Conservation (phyloP, 2,113 vertebrate species). For the Phyllostomus discolor region DNA sequence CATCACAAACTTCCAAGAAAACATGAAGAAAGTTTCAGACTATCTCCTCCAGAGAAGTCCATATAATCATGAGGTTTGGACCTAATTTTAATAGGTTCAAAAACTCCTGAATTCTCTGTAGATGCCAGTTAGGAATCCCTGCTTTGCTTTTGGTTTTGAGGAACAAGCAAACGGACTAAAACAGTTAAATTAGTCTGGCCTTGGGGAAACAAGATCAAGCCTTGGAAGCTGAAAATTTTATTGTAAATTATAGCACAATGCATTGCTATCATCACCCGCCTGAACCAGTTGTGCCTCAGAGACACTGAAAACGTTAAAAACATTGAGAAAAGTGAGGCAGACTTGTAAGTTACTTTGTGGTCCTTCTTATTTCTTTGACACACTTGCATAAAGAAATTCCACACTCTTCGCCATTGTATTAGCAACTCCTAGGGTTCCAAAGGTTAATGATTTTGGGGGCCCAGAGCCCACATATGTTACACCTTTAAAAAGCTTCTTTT, state of each 20-base stretch:
- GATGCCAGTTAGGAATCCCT: background rate
- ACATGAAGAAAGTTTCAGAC: background rate
- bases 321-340: background rate
- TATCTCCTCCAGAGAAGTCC: background rate
- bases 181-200: background rate
- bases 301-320: background rate
- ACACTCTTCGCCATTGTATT: background rate
- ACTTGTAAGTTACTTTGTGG: background rate
- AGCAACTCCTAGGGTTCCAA: background rate
- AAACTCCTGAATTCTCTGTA: background rate
- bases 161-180: background rate
- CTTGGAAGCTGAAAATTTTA: background rate
- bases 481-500: conserved; percentile 54
- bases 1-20: background rate
- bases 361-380: background rate
- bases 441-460: conserved; percentile 6
- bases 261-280: background rate
- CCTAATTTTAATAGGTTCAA: background rate
- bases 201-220: background rate
- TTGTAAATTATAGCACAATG: background rate
- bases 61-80: background rate
- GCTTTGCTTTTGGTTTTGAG: background rate
- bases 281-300: background rate
- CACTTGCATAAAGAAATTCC: background rate
- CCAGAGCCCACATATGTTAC: background rate